Evolutionary conservation across 2,113 vertebrate genomes (phyloP).

Genomic region (Lanius ludovicianus): DNA sequence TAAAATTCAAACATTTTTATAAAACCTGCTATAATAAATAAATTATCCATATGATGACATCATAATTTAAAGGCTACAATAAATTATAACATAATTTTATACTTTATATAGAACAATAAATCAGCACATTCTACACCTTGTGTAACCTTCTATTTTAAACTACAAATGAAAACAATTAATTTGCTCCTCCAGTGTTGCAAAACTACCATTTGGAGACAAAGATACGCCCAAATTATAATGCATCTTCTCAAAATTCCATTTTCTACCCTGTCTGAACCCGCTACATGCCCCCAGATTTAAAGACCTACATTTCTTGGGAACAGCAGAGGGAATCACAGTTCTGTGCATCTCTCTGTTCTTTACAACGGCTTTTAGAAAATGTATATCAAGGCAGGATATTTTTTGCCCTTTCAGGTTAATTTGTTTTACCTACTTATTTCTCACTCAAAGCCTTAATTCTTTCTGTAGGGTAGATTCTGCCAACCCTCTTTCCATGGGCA

Average conservation of each 20-base stretch:
- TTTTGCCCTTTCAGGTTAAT: slow-evolving; percentile 17
- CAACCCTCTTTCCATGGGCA: not conserved
- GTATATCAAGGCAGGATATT: not conserved
- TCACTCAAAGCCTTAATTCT: slow-evolving; percentile 20
- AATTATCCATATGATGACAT: slow-evolving; percentile 11
- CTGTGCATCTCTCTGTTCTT: not conserved
- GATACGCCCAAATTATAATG: slow-evolving; percentile 9
- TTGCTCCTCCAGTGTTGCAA: slow-evolving; percentile 51
- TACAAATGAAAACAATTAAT: slow-evolving; percentile 60
- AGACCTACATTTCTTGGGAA: not conserved
- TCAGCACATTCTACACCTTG: not conserved
- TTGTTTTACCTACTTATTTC: slow-evolving; percentile 37
- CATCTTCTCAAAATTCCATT: slow-evolving; percentile 16
- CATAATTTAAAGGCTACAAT: slow-evolving; percentile 18
- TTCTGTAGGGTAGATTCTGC: not conserved
- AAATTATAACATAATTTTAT: slow-evolving; percentile 40
- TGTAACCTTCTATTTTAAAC: slow-evolving; percentile 56
- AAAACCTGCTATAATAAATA: not conserved
- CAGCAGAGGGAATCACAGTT: not conserved
- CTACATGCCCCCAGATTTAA: not conserved
- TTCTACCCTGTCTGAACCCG: not conserved
- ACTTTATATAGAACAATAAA: slow-evolving; percentile 38
- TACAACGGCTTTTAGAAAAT: not conserved
- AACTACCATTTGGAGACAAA: slow-evolving; percentile 33
- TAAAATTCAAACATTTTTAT: not conserved